Evolutionary conservation across 2,797 vertebrate species (phyloP).

Genomic region (Peromyscus attwateri): DNA sequence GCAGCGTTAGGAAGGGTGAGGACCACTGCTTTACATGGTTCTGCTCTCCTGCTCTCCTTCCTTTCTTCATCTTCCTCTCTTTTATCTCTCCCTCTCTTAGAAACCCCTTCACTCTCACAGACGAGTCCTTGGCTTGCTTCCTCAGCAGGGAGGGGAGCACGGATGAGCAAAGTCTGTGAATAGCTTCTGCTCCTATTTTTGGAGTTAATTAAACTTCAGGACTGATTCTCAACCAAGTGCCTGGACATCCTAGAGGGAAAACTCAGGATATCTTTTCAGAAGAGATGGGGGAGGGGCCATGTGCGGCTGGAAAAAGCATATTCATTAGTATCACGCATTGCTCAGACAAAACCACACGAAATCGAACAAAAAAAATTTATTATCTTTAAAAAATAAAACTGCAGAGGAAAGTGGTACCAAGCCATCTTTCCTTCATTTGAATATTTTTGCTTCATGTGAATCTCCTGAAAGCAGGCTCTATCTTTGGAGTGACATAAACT

Average conservation of each 20-base stretch:
- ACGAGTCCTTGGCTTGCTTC: conserved; percentile 22
- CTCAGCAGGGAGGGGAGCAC: not conserved
- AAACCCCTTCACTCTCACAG: not conserved
- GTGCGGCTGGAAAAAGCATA: not conserved
- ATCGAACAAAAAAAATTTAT: not conserved
- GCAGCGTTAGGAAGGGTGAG: not conserved
- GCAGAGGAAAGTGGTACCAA: not conserved
- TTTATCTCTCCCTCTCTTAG: not conserved
- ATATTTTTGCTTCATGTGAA: conserved; percentile 33
- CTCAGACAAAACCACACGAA: conserved; percentile 35
- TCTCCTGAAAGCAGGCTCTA: not conserved
- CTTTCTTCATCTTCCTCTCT: not conserved
- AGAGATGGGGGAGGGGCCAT: not conserved
- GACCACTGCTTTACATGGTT: not conserved
- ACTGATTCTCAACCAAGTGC: not conserved
- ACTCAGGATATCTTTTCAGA: conserved; percentile 35
- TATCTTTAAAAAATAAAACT: conserved; percentile 54
- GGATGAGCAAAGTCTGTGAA: not conserved
- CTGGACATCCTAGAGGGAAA: conserved; percentile 6
- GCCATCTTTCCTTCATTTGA: conserved; percentile 21
- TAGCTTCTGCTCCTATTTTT: conserved; percentile 31
- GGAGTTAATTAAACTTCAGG: conserved; percentile 40
- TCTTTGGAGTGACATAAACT: conserved; percentile 21
- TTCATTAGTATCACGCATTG: not conserved
- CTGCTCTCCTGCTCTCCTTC: not conserved